Base-by-base conservation (phyloP, 1,140 invertebrate species). In the Neodiprion fabricii region DNA sequence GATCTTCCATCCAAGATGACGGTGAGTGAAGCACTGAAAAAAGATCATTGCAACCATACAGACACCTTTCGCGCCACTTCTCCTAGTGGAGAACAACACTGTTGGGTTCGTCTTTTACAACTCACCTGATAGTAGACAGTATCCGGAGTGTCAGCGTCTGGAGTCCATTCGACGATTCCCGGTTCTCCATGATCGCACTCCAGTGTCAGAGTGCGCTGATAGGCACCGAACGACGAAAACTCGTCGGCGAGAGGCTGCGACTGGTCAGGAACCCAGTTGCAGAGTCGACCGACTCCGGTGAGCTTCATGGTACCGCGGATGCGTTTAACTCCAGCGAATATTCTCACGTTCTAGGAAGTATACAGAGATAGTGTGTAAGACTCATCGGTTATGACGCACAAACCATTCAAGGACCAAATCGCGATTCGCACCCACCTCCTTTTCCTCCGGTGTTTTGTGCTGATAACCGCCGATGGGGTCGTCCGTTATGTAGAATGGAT, bases 401-500 rank as follows among this genome's bases (percentile, higher is more conserved):
- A 21, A 21, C 17, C n/a, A 65, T 12, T 65, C n/a, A 12, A 79
- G 71, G 67, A 73, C 67, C 72, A 21, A 21, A 21, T 21, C 17
- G 17, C 17, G 17, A 21, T 0, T 5, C 10, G 65, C 21, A 75
- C 83, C 85, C 85, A 96, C 95, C 89, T 92, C 89, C 88, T 91
- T 94, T 84, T 98, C 96, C 80, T 95, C 94, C 1, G 93, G 90
- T 1, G 92, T 94, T 83, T 98, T 97, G 85, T 96, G 93, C 74
- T 92, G 91, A 84, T 95, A 98, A 1, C 97, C 97, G 66, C 97
- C 97, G 48, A 97, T 91, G 0, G 95, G 92, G 87, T 98, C 96
- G 82, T 98, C 95, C 21, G 96, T 97, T 77, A 99, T 97, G 86
- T 98, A 98, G 87, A 99, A 96, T 8, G 97, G 97, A 90, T 99